A percentile compares a stretch with the other conserved stretches of the same genome.
Conservation (phyloP, 2,888 invertebrate species). For the Aphidius colemani region DNA sequence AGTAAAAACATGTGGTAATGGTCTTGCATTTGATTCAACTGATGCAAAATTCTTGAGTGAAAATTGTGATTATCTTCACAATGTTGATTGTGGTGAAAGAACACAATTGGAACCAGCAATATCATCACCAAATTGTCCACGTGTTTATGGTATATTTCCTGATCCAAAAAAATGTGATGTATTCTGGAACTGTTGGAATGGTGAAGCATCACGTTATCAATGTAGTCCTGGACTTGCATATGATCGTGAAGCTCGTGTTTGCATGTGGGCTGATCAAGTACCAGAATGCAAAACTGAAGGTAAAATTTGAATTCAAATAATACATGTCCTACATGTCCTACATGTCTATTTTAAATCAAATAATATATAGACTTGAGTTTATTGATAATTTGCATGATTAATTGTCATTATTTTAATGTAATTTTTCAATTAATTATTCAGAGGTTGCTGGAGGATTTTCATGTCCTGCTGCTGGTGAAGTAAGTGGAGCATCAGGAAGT, state of each 20-base stretch:
- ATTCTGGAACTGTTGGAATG: conserved; percentile 98
- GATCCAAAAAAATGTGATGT: conserved; percentile 87
- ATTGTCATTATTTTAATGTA: too few relatives aligned
- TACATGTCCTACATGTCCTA: too few relatives aligned
- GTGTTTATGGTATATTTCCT: conserved; percentile 90
- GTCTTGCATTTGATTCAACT: conserved; percentile 86
- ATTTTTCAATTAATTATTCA: conserved; percentile 56
- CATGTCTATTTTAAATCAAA: too few relatives aligned
- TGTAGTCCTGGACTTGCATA: conserved; percentile 94
- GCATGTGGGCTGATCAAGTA: conserved; percentile 97
- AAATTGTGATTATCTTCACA: conserved; percentile 94
- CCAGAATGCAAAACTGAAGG: conserved; percentile 90
- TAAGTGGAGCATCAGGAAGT: conserved; percentile 77
- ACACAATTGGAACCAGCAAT: conserved; percentile 85
- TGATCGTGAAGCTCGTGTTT: conserved; percentile 89
- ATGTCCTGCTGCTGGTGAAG: conserved; percentile 83
- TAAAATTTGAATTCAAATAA: conserved; percentile 55
- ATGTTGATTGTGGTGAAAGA: conserved; percentile 90
- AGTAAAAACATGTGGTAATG: conserved; percentile 92
- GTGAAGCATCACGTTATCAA: conserved; percentile 90
- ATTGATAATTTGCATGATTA: too few relatives aligned
- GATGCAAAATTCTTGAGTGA: conserved; percentile 90
- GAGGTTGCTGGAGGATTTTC: conserved; percentile 90
- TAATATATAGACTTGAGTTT: too few relatives aligned
- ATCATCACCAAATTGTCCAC: conserved; percentile 79